Percentiles rank a stretch among this genome's conserved stretches.
phyloP scores from a whole-genome alignment of 92 coral and sea anemone genomes.

The Bergia puertoricense region DNA sequence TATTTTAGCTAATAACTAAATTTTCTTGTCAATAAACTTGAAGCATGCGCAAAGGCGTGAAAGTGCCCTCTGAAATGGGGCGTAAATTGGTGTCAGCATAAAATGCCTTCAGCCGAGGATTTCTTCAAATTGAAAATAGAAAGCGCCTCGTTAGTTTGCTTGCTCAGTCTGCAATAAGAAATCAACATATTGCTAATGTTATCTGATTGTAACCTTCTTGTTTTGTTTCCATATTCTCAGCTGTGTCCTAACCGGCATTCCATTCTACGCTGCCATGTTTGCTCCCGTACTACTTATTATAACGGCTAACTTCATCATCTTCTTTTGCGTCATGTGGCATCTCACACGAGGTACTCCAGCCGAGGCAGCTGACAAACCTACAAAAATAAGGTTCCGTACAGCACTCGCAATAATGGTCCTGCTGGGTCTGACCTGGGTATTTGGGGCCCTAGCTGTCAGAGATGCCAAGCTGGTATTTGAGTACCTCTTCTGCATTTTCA shows the following conservation, averaged over 20 bases:
- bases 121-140: no score
- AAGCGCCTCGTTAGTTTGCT: no score
- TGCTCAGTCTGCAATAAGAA: no score
- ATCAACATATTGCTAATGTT: no score
- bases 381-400: background rate
- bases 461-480: slow-evolving; percentile 39
- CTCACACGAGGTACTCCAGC: slow-evolving; percentile 20
- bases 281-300: slow-evolving; percentile 32
- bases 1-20: no score
- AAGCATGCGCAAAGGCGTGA: no score
- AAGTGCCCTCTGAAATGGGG: no score
- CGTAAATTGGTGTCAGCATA: no score
- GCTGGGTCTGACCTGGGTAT: slow-evolving; percentile 51
- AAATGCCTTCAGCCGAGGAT: no score
- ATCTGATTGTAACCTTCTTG: background rate
- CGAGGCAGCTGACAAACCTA: slow-evolving; percentile 24
- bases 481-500: slow-evolving; percentile 49
- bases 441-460: slow-evolving; percentile 48
- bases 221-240: background rate
- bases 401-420: slow-evolving; percentile 36
- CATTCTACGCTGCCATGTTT: slow-evolving; percentile 42
- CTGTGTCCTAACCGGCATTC: slow-evolving; percentile 40
- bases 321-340: slow-evolving; percentile 16
- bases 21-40: no score
- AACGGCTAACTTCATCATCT: slow-evolving; percentile 38